Evolutionary conservation across 2,113 vertebrate genomes (phyloP).

Genomic region (Phainopepla nitens): DNA sequence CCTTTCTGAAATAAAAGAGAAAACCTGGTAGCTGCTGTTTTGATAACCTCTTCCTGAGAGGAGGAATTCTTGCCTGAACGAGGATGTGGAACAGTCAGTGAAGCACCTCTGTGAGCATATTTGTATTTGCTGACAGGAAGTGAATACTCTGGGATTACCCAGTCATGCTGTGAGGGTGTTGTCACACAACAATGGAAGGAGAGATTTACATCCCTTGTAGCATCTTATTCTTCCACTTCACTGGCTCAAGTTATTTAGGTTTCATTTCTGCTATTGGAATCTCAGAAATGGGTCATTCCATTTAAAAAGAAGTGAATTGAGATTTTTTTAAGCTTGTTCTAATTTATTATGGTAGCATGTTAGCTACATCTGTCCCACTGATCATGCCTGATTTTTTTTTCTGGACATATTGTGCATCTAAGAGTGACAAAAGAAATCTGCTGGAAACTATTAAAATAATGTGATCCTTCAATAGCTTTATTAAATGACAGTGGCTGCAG

Average conservation of each 20-base stretch:
- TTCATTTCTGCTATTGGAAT: not conserved
- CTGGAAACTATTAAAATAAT: not conserved
- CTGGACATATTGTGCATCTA: not conserved
- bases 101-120: not conserved
- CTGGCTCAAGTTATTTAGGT: not conserved
- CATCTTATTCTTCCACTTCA: not conserved
- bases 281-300: not conserved
- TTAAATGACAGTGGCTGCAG: not conserved
- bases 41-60: not conserved
- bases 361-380: not conserved
- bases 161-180: rapidly evolving
- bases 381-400: not conserved
- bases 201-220: not conserved
- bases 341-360: not conserved
- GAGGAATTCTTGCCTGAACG: not conserved
- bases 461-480: not conserved
- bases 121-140: not conserved
- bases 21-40: not conserved
- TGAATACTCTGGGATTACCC: not conserved
- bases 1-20: not conserved
- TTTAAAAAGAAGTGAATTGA: not conserved
- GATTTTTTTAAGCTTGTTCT: not conserved
- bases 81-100: not conserved
- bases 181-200: not conserved
- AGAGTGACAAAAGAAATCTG: not conserved